Evolutionary conservation across 1,140 invertebrate genomes (phyloP).

Genomic region (Sycobia sp.): DNA sequence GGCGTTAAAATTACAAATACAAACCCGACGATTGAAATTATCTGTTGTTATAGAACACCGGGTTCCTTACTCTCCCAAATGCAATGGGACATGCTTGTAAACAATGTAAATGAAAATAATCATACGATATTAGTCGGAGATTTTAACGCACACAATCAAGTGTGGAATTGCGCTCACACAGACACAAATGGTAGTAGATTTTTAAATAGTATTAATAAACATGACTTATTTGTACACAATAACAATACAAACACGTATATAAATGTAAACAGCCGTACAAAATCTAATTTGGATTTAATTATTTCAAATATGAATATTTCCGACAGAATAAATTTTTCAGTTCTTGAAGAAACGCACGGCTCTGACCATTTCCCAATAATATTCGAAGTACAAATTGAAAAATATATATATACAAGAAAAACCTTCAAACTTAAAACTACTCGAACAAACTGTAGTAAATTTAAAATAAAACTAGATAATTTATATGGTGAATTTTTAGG

Average conservation of each 20-base stretch:
- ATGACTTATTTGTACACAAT: constrained; percentile 1
- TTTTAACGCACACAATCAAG: background rate
- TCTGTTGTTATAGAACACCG: background rate
- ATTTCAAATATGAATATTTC: constrained; percentile 34
- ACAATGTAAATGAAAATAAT: background rate
- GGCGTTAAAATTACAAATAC: background rate
- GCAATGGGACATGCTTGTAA: background rate
- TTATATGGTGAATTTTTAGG: background rate
- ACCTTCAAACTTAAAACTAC: constrained; percentile 40
- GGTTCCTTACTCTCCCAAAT: background rate
- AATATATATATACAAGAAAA: constrained; percentile 16
- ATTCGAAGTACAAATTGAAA: background rate
- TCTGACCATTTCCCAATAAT: background rate
- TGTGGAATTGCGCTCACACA: background rate
- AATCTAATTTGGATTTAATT: constrained; percentile 24
- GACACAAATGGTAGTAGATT: background rate
- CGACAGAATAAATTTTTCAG: background rate
- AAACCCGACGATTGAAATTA: background rate
- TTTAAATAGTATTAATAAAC: background rate
- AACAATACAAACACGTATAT: background rate
- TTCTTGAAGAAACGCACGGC: background rate
- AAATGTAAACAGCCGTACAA: background rate
- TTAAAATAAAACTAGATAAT: background rate
- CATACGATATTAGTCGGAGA: background rate
- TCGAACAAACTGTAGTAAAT: background rate